A percentile compares a stretch with the other conserved stretches of the same genome.
Evolutionary conservation across 1,140 invertebrate genomes (phyloP).

Genomic region (Hycleus cichorii): DNA sequence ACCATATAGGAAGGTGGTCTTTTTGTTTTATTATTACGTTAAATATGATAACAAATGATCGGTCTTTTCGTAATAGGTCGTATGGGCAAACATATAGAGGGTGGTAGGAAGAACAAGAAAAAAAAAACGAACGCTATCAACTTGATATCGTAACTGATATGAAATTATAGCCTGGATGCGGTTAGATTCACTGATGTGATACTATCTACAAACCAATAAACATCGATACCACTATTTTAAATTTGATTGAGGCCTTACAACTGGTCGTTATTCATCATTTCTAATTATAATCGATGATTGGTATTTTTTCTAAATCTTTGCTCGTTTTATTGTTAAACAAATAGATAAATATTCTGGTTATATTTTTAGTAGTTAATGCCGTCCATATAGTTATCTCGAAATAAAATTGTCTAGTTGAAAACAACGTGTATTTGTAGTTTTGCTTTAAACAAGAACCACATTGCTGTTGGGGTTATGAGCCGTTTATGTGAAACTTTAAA

Average conservation of each 20-base stretch:
- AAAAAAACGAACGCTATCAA: conserved; percentile 4
- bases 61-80: not conserved
- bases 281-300: not conserved
- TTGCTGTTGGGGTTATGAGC: conserved; percentile 4
- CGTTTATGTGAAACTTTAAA: conserved; percentile 6
- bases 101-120: not conserved
- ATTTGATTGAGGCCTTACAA: conserved; percentile 4
- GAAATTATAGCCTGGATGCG: conserved; percentile 30
- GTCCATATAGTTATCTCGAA: not conserved
- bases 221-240: conserved; percentile 18
- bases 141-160: conserved; percentile 30
- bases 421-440: not conserved
- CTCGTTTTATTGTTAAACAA: not conserved
- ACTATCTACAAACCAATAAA: conserved; percentile 21
- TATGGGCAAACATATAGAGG: conserved; percentile 6
- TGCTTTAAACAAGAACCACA: conserved; percentile 3
- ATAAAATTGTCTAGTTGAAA: no score
- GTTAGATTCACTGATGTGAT: conserved; percentile 33
- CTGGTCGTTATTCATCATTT: not conserved
- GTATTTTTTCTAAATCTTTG: not conserved
- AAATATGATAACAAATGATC: conserved; percentile 7
- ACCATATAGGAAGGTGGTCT: no score
- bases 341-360: not conserved
- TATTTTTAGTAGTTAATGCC: not conserved
- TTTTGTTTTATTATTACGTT: not conserved